A percentile compares a stretch with the other conserved stretches of the same genome.
phyloP scores from a whole-genome alignment of 2,888 invertebrate genomes.

The Hipparchia sbordonii region DNA sequence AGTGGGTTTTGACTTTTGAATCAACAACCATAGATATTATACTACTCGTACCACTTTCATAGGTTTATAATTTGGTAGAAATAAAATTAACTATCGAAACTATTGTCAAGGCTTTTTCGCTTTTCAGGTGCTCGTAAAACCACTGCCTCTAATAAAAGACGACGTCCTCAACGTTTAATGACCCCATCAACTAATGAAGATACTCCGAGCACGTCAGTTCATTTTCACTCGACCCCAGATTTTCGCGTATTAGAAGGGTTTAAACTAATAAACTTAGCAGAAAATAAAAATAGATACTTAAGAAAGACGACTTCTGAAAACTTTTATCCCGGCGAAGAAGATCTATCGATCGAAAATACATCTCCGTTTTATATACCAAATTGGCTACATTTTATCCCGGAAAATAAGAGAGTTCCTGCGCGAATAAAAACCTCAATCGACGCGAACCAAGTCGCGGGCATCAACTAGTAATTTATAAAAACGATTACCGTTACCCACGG shows the following conservation, averaged over 20 bases:
- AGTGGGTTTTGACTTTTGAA: too few species aligned
- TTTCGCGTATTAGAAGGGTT: constrained; percentile 71
- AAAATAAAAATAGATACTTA: constrained; percentile 54
- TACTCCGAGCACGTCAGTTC: constrained; percentile 51
- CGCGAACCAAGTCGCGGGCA: too few species aligned
- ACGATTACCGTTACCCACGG: too few species aligned
- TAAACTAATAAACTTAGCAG: constrained; percentile 66
- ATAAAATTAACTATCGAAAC: not conserved
- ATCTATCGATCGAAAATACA: constrained; percentile 46
- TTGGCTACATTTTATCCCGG: constrained; percentile 7
- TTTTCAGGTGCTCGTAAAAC: constrained; percentile 43
- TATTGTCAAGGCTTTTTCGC: not conserved
- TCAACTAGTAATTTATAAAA: too few species aligned
- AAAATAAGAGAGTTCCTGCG: too few species aligned
- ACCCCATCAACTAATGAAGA: constrained; percentile 48
- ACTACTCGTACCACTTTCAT: not conserved
- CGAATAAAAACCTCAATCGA: too few species aligned
- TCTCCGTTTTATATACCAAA: constrained; percentile 28
- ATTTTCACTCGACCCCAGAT: constrained; percentile 67
- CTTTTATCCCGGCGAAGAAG: constrained; percentile 47
- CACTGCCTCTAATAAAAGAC: constrained; percentile 40
- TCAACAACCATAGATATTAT: too few species aligned
- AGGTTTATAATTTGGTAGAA: not conserved
- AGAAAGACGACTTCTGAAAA: constrained; percentile 54
- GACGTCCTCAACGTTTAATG: constrained; percentile 53